phyloP scores from a whole-genome alignment of 2,113 vertebrate genomes.

The Bagarius yarrelli region DNA sequence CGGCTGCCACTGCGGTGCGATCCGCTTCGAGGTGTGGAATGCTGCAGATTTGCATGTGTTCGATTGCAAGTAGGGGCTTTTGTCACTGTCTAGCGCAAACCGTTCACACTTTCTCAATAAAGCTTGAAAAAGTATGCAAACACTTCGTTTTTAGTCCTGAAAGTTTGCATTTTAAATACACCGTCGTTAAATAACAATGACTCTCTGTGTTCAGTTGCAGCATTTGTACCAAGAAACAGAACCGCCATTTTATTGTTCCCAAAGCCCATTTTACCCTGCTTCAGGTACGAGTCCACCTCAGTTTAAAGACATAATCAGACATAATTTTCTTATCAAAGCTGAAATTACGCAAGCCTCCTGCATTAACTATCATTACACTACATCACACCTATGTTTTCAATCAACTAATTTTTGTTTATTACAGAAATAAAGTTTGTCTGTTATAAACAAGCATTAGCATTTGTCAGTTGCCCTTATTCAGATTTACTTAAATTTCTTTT shows the following conservation, averaged over 20 bases:
- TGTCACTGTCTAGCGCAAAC: neutral
- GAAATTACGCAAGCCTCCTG: too few species aligned
- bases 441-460: too few species aligned
- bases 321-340: too few species aligned
- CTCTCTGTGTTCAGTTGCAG: slow-evolving; percentile 80
- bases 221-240: slow-evolving; percentile 95
- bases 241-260: slow-evolving; percentile 90
- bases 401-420: too few species aligned
- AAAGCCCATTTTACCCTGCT: slow-evolving; percentile 82
- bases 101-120: neutral
- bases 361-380: too few species aligned
- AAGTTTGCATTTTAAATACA: neutral
- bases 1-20: slow-evolving; percentile 89
- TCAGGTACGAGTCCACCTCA: slow-evolving; percentile 71
- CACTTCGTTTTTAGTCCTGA: neutral
- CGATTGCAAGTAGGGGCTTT: slow-evolving; percentile 86
- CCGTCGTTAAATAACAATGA: neutral
- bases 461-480: too few species aligned
- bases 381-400: too few species aligned
- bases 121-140: neutral
- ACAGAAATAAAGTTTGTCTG: too few species aligned
- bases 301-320: neutral
- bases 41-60: slow-evolving; percentile 85
- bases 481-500: too few species aligned
- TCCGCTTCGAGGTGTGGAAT: slow-evolving; percentile 88